Evolutionary conservation across 1,140 invertebrate species (phyloP).

Genomic region (Akabosia matsudoensis): DNA sequence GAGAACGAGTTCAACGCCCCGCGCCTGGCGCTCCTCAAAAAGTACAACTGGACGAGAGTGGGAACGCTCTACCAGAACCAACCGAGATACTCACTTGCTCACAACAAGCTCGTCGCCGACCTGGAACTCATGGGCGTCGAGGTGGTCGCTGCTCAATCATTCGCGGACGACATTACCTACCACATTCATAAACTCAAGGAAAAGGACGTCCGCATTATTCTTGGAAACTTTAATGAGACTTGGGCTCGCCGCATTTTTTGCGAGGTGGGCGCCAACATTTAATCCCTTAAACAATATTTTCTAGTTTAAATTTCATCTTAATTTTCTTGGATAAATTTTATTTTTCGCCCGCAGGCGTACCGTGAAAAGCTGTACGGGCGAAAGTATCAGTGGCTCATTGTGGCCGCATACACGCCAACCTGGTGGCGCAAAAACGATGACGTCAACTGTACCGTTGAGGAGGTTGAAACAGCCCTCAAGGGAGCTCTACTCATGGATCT

Average conservation of each 20-base stretch:
- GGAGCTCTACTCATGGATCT: conserved; percentile 86
- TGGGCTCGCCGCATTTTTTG: conserved; percentile 94
- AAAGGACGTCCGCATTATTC: conserved; percentile 90
- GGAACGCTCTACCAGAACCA: conserved; percentile 97
- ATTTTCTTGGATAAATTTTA: too few relatives aligned
- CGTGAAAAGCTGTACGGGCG: conserved; percentile 70
- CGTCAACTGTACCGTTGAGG: conserved; percentile 66
- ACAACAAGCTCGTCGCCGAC: conserved; percentile 85
- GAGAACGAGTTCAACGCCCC: conserved; percentile 95
- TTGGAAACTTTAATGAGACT: conserved; percentile 93
- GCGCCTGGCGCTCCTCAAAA: conserved; percentile 75
- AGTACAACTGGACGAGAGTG: conserved; percentile 96
- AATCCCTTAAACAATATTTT: too few relatives aligned
- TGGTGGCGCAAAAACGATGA: conserved; percentile 59
- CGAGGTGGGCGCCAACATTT: conserved; percentile 68
- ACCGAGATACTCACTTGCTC: conserved; percentile 87
- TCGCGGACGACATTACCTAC: conserved; percentile 81
- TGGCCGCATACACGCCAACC: conserved; percentile 78
- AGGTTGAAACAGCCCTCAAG: conserved; percentile 77
- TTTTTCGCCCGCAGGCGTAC: conserved; percentile 59
- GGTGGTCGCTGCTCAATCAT: conserved; percentile 87
- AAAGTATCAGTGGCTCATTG: conserved; percentile 95
- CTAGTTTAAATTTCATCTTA: too few relatives aligned
- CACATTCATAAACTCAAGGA: conserved; percentile 81
- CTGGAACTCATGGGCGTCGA: conserved; percentile 76